Base-by-base conservation (phyloP, 2,888 invertebrate species). In the Xiphydria camelus region DNA sequence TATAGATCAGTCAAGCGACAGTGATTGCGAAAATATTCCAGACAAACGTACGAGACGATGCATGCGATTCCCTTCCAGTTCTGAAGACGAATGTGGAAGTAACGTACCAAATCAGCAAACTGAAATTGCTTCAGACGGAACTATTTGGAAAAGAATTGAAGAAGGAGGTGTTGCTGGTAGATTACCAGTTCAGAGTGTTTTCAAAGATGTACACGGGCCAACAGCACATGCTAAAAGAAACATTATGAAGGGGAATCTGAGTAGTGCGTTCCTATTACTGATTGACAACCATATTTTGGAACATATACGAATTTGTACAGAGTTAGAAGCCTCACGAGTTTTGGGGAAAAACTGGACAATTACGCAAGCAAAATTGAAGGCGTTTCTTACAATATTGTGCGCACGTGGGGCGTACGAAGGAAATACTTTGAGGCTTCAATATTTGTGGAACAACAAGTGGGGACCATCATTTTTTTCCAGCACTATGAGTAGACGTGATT, bases 401-500 rank as follows among this genome's bases (percentile, higher is more conserved):
- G 43, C 46, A 12, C 38, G 51, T 14, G 46, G 45, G 20, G 45
- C 50, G 20, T 50, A 50, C 33, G 41, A 50, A 44, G 39, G n/a
- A 33, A 50, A 37, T 43, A 7, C 21, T 19, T 47, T 50, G 41
- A 50, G 32, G 32, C 20, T 31, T 21, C 35, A 34, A 19, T 48
- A 53, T 45, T 36, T 48, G 37, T 45, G 53, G 48, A 38, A 31
- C 15, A 45, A 48, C 23, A 45, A 48, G 42, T 51, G 51, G 47
- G 42, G 45, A 29, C 50, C 47, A 7, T n/a, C 44, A 22, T 49
- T 49, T 40, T 49, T 52, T 18, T 5, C 18, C 23, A n/a, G 39
- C 21, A 44, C 43, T 35, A 48, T 51, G 43, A 9, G 17, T 68
- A 70, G 73, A 76, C 70, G 68, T 41, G 32, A 2, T 20, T 47